Conservation (phyloP, 1,140 invertebrate genomes). For the Scaptomyza montana region DNA sequence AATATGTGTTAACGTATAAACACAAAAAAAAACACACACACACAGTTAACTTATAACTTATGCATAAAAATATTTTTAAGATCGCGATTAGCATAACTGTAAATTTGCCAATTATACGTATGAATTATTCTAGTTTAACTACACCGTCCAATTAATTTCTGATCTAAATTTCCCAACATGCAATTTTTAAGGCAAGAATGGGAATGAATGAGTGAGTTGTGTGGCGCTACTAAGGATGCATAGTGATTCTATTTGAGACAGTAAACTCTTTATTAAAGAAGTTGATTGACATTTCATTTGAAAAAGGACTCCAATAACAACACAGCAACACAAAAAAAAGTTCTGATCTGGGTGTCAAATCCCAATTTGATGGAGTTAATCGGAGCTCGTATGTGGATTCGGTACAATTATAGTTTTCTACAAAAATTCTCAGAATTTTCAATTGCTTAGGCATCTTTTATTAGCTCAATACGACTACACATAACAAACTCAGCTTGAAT, state of each 20-base stretch:
- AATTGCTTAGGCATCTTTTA: too few relatives aligned
- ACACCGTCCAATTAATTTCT: constrained; percentile 71
- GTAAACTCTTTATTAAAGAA: not conserved
- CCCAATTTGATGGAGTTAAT: too few relatives aligned
- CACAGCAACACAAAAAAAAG: too few relatives aligned
- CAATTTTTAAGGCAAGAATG: not conserved
- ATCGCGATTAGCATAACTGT: constrained; percentile 28
- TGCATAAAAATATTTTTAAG: constrained; percentile 6
- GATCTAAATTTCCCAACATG: constrained; percentile 2
- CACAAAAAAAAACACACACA: constrained; percentile 6
- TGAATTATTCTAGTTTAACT: constrained; percentile 45
- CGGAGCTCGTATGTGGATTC: too few relatives aligned
- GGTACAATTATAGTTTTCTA: too few relatives aligned
- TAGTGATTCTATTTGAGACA: not conserved
- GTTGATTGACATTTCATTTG: too few relatives aligned
- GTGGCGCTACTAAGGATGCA: not conserved
- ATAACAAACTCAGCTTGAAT: too few relatives aligned
- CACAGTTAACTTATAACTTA: constrained; percentile 41
- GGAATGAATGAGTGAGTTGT: not conserved
- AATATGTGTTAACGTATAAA: not conserved
- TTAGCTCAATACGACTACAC: too few relatives aligned
- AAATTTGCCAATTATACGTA: constrained; percentile 64
- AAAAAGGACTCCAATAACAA: too few relatives aligned
- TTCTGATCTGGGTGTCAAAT: too few relatives aligned
- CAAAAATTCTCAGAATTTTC: too few relatives aligned